phyloP scores from a whole-genome alignment of 1,140 invertebrate species.

The Druon quercuslanigerum region DNA sequence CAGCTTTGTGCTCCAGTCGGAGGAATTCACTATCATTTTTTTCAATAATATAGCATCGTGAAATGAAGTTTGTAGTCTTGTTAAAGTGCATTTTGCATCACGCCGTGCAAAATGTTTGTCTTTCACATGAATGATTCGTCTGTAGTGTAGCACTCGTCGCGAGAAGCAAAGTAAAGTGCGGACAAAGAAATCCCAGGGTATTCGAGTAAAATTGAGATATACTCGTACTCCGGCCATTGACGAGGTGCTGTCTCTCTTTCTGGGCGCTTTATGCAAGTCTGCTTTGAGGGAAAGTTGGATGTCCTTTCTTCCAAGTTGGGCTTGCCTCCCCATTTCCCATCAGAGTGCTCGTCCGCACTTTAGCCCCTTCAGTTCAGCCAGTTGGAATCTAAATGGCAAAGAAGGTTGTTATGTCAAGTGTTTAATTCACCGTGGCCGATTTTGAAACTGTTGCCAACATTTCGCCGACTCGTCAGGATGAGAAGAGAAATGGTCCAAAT shows the following conservation, averaged over 20 bases:
- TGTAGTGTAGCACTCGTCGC: neutral
- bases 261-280: neutral
- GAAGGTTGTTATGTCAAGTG: neutral
- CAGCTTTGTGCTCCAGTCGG: too few species aligned
- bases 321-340: neutral
- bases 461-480: neutral
- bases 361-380: neutral
- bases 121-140: neutral
- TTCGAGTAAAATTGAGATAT: slow-evolving; percentile 7
- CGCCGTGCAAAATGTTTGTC: neutral
- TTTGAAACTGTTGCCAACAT: slow-evolving; percentile 3
- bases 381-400: neutral
- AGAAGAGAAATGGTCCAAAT: slow-evolving; percentile 14
- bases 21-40: too few species aligned
- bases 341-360: too few species aligned
- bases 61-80: too few species aligned
- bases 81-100: too few species aligned
- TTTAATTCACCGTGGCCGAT: slow-evolving; percentile 9
- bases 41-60: too few species aligned
- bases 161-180: neutral
- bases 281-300: neutral
- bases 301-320: neutral
- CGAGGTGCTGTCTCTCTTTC: neutral
- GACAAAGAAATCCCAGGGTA: neutral
- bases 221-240: neutral